Evolutionary conservation across 2,113 vertebrate genomes (phyloP).

Genomic region (Chelonoidis abingdonii): DNA sequence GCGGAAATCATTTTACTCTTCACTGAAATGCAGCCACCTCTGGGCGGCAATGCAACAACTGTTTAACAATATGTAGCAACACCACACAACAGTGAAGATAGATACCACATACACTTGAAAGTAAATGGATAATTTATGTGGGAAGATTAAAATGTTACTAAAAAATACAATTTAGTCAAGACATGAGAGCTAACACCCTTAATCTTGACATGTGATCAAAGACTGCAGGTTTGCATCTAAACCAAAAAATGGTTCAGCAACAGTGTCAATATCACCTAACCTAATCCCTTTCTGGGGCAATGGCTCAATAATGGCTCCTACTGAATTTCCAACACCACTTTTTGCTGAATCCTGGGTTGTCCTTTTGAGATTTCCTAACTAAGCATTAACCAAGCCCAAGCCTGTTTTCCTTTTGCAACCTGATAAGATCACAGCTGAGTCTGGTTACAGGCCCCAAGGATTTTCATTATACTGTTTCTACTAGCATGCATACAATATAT

Average conservation of each 20-base stretch:
- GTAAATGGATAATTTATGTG: not conserved
- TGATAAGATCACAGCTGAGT: not conserved
- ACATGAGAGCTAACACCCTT: not conserved
- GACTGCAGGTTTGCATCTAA: not conserved
- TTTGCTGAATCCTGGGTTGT: not conserved
- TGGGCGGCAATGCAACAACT: not conserved
- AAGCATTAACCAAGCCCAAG: conserved; percentile 36
- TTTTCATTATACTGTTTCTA: not conserved
- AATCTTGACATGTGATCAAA: not conserved
- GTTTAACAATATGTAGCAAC: rapidly evolving
- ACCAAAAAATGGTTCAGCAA: not conserved
- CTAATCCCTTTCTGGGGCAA: not conserved
- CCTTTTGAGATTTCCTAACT: conserved; percentile 37
- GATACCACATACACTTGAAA: not conserved
- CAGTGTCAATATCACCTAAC: not conserved
- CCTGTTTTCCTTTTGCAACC: not conserved
- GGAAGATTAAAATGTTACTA: not conserved
- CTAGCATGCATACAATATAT: not conserved
- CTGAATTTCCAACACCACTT: conserved; percentile 10
- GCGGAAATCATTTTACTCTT: not conserved
- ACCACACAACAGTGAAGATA: not conserved
- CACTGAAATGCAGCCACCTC: conserved; percentile 35
- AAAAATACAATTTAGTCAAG: conserved; percentile 29
- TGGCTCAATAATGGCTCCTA: conserved; percentile 18
- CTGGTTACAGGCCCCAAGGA: not conserved